Evolutionary conservation across 1,140 invertebrate genomes (phyloP), one percentile per base, ranked within the genome.

Genomic region (Sinella curviseta): DNA sequence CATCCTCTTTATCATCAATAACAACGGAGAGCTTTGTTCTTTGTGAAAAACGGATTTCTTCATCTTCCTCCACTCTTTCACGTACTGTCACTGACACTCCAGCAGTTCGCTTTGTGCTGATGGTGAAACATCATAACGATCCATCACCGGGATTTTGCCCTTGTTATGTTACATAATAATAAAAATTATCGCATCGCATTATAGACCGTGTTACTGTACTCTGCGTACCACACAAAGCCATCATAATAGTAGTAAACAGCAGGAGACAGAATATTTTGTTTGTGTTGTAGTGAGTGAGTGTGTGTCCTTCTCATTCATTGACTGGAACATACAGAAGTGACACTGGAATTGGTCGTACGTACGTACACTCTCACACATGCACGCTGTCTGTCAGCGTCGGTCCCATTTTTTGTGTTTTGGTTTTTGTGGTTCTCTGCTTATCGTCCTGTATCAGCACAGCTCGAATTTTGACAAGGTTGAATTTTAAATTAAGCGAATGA

Each of bases 41-140:
- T n/a, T n/a, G n/a, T n/a, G n/a, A n/a, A n/a, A n/a, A n/a, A n/a
- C n/a, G n/a, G n/a, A n/a, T n/a, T n/a, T n/a, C n/a, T n/a, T n/a
- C n/a, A n/a, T n/a, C n/a, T n/a, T n/a, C n/a, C n/a, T n/a, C n/a
- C n/a, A n/a, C n/a, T n/a, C n/a, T n/a, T n/a, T n/a, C 57, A 26
- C 14, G 4, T 31, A 70, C n/a, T 33, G 12, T 33, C 30, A 3
- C 26, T 70, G 31, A 8, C 24, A 24, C 65, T 70, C 65, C 28
- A 33, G 65, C n/a, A 70, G 26, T 33, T 70, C 26, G 31, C 24
- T 24, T 70, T 16, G 57, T 20, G 20, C 20, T 48, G 39, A 48
- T 65, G 24, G 65, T 70, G 65, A 70, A 33, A 70, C 65, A 70
- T 70, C 65, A 70, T 33, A 70, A 70, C 31, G 65, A 70, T 70